Evolutionary conservation across 2,113 vertebrate species (phyloP).

Genomic region (Antigone vipio): DNA sequence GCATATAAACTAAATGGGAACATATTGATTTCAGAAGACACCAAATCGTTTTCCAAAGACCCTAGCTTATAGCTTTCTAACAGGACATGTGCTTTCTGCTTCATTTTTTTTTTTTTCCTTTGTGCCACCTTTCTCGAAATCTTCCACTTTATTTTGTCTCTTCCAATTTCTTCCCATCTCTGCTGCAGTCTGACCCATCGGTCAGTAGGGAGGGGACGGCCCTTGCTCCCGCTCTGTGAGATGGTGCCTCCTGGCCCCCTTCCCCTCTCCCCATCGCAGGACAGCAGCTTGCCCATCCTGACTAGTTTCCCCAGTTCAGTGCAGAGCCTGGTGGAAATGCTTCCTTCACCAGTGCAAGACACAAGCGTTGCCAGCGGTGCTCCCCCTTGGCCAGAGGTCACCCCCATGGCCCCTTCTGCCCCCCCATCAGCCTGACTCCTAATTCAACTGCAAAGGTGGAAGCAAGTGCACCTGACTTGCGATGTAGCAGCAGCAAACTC

Average conservation of each 20-base stretch:
- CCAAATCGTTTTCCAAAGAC: background rate
- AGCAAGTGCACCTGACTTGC: accelerated
- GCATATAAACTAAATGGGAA: background rate
- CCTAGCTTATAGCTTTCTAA: background rate
- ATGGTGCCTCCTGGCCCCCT: background rate
- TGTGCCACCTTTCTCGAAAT: background rate
- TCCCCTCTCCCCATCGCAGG: background rate
- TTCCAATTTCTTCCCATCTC: background rate
- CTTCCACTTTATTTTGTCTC: background rate
- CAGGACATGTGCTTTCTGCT: background rate
- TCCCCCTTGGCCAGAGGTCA: background rate
- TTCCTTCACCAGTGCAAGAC: background rate
- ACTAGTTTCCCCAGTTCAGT: background rate
- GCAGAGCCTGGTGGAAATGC: background rate
- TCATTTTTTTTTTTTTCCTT: background rate
- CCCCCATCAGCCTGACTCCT: background rate
- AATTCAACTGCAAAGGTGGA: background rate
- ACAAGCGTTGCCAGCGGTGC: background rate
- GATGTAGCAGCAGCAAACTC: background rate
- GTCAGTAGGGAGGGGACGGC: background rate
- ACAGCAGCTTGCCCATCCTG: background rate
- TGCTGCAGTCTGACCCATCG: background rate
- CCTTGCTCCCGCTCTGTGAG: background rate
- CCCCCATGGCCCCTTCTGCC: background rate
- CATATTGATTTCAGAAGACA: background rate